These are phyloP conservation scores for Temnothorax longispinosus DNA, from an alignment of 1,140 invertebrate genomes.

Conservation along the genomic window DNA sequence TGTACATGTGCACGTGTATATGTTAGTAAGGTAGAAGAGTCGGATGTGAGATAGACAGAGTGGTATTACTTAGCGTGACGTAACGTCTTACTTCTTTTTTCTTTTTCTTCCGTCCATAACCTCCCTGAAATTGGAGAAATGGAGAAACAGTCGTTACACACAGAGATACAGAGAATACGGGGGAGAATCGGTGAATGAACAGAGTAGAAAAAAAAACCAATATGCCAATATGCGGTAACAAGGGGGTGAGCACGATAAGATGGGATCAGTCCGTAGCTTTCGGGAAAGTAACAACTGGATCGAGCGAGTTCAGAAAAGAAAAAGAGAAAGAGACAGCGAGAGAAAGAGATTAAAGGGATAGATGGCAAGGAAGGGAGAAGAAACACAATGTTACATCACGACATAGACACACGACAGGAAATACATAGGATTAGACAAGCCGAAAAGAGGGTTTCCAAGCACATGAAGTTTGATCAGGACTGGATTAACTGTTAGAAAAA, in stretches of 20 bases:
- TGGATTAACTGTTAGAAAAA: slow-evolving; percentile 46
- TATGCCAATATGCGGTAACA: slow-evolving; percentile 44
- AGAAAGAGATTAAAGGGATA: neutral
- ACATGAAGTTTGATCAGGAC: slow-evolving; percentile 62
- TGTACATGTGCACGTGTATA: neutral
- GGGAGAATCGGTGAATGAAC: slow-evolving; percentile 40
- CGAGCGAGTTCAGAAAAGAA: neutral
- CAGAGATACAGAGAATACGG: slow-evolving; percentile 83
- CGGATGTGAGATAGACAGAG: slow-evolving; percentile 74
- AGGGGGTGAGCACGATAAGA: neutral
- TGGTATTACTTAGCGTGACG: slow-evolving; percentile 85
- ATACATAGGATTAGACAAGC: slow-evolving; percentile 57
- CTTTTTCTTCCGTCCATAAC: slow-evolving; percentile 97
- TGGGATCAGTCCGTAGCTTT: neutral
- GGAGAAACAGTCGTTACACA: slow-evolving; percentile 86
- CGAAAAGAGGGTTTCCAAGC: slow-evolving; percentile 55
- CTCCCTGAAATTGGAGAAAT: slow-evolving; percentile 91
- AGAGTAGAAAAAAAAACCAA: slow-evolving; percentile 30
- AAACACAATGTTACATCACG: slow-evolving; percentile 60
- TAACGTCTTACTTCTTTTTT: slow-evolving; percentile 97
- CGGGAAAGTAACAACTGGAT: neutral
- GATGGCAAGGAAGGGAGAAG: neutral
- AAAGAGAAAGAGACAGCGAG: neutral
- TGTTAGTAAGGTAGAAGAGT: slow-evolving; percentile 58
- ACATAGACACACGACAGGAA: slow-evolving; percentile 42